Percentiles rank a stretch among this genome's conserved stretches.
phyloP scores from a whole-genome alignment of 2,888 invertebrate species.

The Lasioglossum malachurum region DNA sequence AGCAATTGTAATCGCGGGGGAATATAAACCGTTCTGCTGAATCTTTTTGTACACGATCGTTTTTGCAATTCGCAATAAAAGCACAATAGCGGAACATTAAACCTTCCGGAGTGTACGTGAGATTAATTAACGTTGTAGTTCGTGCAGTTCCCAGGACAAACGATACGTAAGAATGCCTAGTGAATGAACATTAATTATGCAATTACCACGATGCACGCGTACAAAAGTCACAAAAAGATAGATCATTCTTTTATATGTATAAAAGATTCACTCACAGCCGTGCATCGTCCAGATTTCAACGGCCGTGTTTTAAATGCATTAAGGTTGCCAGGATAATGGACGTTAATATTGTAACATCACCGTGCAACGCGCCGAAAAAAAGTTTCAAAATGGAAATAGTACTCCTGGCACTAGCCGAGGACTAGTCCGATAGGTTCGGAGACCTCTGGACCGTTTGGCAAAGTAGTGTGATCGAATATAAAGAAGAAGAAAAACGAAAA shows the following conservation, averaged over 20 bases:
- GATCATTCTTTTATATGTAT: neutral
- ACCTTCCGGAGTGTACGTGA: neutral
- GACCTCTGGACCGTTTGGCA: neutral
- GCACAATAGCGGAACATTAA: neutral
- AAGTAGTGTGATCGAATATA: neutral
- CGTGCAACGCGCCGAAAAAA: neutral
- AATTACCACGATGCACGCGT: neutral
- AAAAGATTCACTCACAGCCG: neutral
- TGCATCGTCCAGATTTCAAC: neutral
- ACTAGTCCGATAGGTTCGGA: too few relatives aligned
- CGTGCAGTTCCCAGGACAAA: neutral
- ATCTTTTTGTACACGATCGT: too few relatives aligned
- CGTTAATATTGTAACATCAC: neutral
- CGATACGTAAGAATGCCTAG: neutral
- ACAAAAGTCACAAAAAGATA: neutral
- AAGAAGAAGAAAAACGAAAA: neutral
- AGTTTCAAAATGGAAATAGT: neutral
- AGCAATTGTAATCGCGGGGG: neutral
- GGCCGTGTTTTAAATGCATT: neutral
- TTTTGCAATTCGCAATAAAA: neutral
- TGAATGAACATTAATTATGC: neutral
- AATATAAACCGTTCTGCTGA: neutral
- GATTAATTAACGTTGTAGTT: neutral
- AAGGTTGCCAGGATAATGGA: neutral
- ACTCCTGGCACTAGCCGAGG: neutral